phyloP scores from a whole-genome alignment of 2,888 invertebrate species.

The Brachyptera putata region DNA sequence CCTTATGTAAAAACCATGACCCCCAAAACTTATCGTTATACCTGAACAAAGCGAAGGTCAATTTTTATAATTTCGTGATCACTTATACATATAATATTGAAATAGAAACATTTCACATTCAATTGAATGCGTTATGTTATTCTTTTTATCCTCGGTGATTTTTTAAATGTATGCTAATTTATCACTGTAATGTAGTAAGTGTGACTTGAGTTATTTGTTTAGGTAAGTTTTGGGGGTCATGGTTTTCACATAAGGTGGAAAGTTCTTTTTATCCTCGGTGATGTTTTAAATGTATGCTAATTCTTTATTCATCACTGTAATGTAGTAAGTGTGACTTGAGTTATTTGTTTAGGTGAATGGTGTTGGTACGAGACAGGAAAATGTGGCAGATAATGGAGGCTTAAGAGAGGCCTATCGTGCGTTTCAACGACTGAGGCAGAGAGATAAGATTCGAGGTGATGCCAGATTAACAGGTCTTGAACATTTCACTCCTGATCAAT shows the following conservation, averaged over 20 bases:
- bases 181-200: conserved; percentile 33
- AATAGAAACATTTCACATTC: no score
- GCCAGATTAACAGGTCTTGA: conserved; percentile 27
- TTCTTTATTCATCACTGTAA: neutral
- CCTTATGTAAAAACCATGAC: no score
- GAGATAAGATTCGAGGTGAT: neutral
- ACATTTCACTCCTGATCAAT: conserved; percentile 25
- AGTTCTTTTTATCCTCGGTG: neutral
- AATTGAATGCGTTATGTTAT: neutral
- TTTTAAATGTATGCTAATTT: neutral
- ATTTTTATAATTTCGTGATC: no score
- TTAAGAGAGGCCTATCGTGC: conserved; percentile 42
- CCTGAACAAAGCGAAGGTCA: no score
- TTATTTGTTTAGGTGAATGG: conserved; percentile 49
- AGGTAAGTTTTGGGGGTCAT: no score
- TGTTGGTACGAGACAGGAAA: conserved; percentile 45
- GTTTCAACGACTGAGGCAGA: conserved; percentile 36
- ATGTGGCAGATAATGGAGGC: conserved; percentile 45
- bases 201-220: conserved; percentile 43
- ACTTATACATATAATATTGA: no score
- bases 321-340: conserved; percentile 41
- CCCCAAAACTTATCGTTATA: no score
- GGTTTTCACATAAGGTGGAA: no score
- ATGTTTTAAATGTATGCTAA: neutral
- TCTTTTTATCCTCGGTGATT: neutral